Evolutionary conservation across 1,140 invertebrate genomes (phyloP), one percentile per base, ranked within the genome.

Genomic region (Caerostris darwini): DNA sequence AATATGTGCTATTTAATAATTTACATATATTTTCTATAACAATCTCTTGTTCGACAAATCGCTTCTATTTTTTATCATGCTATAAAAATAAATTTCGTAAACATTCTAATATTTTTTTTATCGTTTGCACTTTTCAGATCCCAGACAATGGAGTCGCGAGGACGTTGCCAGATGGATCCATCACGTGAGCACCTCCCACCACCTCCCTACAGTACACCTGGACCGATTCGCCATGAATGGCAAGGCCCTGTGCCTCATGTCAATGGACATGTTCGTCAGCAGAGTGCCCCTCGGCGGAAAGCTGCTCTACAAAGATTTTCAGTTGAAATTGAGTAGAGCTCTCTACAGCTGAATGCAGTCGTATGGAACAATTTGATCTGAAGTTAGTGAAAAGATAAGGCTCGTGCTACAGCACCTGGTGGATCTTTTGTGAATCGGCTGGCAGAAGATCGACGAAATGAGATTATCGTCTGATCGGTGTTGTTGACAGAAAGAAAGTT

Each of bases 191-290:
- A 96, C 96, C 0, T 96, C 96, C 5, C 97, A 97, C 94, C 96
- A 96, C 3, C 96, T 97, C 2, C 97, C 97, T 19, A 96, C 96
- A 93, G 96, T 97, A 92, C 96, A 95, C 88, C 95, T 95, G 87
- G 97, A 97, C 67, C 95, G 97, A 90, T 98, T 98, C 95, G 96
- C 97, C 3, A 98, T 98, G 97, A 98, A 98, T 95, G 97, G 97
- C 54, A 98, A 98, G 96, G 97, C 97, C 5, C 96, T 98, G 4
- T 98, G 97, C 94, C 96, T 98, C 71, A 98, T 98, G 97, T 97
- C 97, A 50, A 96, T 97, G 3, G 97, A 97, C 61, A 98, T 98
- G 97, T 98, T 97, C 96, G 96, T 97, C 3, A 96, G 96, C 93
- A 96, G 97, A 54, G 97, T 97, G 10, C 97, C 97, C 3, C 95